phyloP scores from a whole-genome alignment of 1,140 invertebrate species.

The Micrasema minimum region DNA sequence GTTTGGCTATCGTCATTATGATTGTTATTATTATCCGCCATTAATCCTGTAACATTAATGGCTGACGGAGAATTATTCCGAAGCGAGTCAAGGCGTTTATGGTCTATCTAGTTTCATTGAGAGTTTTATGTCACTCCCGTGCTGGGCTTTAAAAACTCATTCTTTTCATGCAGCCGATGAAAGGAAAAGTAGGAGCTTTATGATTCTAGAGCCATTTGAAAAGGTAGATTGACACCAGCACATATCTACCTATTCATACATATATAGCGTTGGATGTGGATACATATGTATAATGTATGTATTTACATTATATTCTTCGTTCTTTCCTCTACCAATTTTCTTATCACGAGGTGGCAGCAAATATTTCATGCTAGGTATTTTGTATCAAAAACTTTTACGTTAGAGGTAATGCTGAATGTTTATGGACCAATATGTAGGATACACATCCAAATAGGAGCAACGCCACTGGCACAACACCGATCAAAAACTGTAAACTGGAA shows the following conservation, averaged over 20 bases:
- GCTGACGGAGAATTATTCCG: conserved; percentile 45
- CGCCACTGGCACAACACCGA: no score
- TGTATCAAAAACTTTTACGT: no score
- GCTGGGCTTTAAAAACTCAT: conserved; percentile 51
- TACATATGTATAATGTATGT: not conserved
- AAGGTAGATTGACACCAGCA: conserved; percentile 34
- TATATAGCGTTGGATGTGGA: no score
- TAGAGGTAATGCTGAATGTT: no score
- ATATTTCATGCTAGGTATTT: no score
- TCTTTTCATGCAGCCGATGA: conserved; percentile 49
- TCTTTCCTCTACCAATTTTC: not conserved
- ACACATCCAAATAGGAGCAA: no score
- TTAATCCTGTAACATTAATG: conserved; percentile 49
- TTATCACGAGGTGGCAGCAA: not conserved
- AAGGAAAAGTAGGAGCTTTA: not conserved
- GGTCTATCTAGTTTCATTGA: conserved; percentile 50
- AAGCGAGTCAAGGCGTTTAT: conserved; percentile 49
- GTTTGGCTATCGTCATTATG: conserved; percentile 45
- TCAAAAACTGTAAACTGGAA: no score
- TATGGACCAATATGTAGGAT: no score
- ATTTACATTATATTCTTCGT: not conserved
- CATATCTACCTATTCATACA: conserved; percentile 22
- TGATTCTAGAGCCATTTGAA: no score
- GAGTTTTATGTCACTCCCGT: conserved; percentile 51
- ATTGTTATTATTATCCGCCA: conserved; percentile 48